These are phyloP conservation scores for Myocastor coypus DNA, from an alignment of 2,113 vertebrate species.

Conservation along the genomic window DNA sequence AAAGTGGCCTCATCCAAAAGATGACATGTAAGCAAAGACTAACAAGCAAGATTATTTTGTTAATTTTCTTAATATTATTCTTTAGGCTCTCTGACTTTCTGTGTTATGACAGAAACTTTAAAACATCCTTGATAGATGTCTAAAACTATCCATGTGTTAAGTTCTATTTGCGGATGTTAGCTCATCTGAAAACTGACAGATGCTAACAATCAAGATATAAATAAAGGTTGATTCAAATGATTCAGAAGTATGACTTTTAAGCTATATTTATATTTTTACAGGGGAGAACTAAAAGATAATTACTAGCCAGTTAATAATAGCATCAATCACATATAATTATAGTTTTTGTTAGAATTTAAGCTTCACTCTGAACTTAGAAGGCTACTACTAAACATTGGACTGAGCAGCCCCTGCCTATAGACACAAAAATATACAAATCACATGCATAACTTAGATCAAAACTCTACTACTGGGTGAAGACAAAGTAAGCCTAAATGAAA, in stretches of 20 bases:
- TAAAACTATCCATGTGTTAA: not conserved
- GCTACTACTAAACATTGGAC: not conserved
- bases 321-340: conserved; percentile 16
- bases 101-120: not conserved
- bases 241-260: conserved; percentile 34
- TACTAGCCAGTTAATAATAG: not conserved
- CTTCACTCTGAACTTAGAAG: conserved; percentile 15
- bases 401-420: not conserved
- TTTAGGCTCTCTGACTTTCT: conserved; percentile 12
- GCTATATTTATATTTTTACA: not conserved
- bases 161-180: not conserved
- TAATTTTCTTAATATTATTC: conserved; percentile 27
- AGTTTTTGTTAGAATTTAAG: conserved; percentile 12
- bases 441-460: not conserved
- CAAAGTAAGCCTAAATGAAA: not conserved
- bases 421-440: not conserved
- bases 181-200: conserved; percentile 34
- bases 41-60: not conserved
- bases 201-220: not conserved
- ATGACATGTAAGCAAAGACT: not conserved
- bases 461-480: not conserved
- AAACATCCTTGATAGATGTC: not conserved
- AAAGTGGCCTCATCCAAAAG: not conserved
- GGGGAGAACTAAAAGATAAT: not conserved
- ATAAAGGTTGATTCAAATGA: conserved; percentile 4